Evolutionary conservation across 2,113 vertebrate species (phyloP), one percentile per base, ranked within the genome.

Genomic region (Cynocephalus volans): DNA sequence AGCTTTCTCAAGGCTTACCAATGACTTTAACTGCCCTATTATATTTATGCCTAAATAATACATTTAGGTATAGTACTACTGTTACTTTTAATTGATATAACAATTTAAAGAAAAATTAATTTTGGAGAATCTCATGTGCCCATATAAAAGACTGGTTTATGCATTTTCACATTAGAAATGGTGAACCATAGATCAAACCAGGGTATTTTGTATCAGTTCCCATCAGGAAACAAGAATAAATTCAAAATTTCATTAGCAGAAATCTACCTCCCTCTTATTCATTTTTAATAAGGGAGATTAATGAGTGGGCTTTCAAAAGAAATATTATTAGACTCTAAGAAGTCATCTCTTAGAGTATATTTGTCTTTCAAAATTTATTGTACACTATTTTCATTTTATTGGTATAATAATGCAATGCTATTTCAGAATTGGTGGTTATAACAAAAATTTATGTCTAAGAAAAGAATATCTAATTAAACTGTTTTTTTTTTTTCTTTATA

Each of bases 391-490:
- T 21, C 41, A 24, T 52, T 77, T 36, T 80, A 83, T 82, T 75
- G 19, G 4, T 82, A 41, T 82, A 41, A 72, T 48, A 89, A 85
- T 92, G 69, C 77, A 56, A 3, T 65, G 54, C 17, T 84, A 24
- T 95, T 92, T 83, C 28, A 83, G 77, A 95, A 73, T 54, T 87
- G 28, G 41, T 69, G 31, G 21, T 70, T 90, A 14, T 45, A 48
- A 26, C 33, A 62, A 82, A 87, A 84, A 28, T 67, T 92, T 70
- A 18, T 76, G 41, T 88, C 41, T 88, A 60, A n/a, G 62, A 92
- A 92, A 88, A 76, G 24, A 81, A 54, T 65, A 31, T 31, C 26
- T 86, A 94, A 89, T 79, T 90, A 70, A 80, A 62, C 60, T 70
- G 17, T 77, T 64, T 92, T 87, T 73, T 64, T 92, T 87, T 73